Conservation (phyloP, 2,888 invertebrate genomes). For the Branchipolynoe longqiensis region DNA sequence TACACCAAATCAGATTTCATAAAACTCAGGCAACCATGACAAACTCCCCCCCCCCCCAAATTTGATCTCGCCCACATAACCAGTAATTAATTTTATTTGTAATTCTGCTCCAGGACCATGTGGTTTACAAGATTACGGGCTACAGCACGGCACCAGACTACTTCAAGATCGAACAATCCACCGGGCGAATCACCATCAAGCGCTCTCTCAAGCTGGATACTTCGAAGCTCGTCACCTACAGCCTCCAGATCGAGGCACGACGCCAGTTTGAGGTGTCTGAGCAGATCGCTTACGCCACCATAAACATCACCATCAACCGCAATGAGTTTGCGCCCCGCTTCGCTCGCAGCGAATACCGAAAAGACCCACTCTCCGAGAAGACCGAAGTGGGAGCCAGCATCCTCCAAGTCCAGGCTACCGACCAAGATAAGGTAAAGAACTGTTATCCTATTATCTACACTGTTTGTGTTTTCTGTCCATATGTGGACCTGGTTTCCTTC, state of each 20-base stretch:
- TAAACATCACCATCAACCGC: conserved; percentile 73
- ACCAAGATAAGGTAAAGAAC: conserved; percentile 71
- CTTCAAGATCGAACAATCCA: conserved; percentile 70
- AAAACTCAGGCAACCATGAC: no score
- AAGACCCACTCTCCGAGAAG: conserved; percentile 66
- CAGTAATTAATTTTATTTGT: not conserved
- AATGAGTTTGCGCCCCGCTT: conserved; percentile 75
- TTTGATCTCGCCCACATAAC: not conserved
- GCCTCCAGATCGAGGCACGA: conserved; percentile 67
- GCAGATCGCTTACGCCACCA: conserved; percentile 73
- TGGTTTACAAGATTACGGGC: conserved; percentile 69
- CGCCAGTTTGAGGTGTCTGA: conserved; percentile 70
- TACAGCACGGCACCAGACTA: conserved; percentile 71
- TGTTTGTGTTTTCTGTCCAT: no score
- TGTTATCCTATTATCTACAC: no score
- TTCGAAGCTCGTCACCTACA: conserved; percentile 62
- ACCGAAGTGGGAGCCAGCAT: conserved; percentile 68
- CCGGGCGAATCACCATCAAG: conserved; percentile 70
- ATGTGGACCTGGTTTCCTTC: no score
- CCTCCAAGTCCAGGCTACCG: conserved; percentile 72
- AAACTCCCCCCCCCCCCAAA: no score
- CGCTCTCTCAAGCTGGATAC: conserved; percentile 71
- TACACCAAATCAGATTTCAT: no score
- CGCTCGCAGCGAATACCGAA: conserved; percentile 67
- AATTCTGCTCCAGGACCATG: conserved; percentile 62